phyloP scores from a whole-genome alignment of 1,140 invertebrate species.

The Orussus abietinus region DNA sequence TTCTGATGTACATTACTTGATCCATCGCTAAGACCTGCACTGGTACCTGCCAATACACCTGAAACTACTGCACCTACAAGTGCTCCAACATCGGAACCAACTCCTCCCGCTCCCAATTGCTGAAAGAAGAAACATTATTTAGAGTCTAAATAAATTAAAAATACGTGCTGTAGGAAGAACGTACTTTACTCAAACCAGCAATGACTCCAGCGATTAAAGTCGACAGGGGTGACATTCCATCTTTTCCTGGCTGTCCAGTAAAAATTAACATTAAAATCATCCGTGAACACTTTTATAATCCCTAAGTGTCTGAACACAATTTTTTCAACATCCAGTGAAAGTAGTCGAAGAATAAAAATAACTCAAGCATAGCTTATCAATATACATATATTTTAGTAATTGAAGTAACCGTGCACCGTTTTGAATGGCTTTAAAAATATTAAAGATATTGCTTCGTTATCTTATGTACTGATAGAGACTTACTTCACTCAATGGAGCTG shows the following conservation, averaged over 20 bases:
- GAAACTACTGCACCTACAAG: conserved; percentile 38
- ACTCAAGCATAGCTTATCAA: neutral
- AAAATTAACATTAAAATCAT: no score
- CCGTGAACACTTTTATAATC: no score
- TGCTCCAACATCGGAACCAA: conserved; percentile 34
- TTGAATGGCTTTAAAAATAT: no score
- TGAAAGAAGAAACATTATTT: conserved; percentile 6
- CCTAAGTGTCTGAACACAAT: no score
- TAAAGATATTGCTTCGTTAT: no score
- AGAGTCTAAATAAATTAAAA: conserved; percentile 6
- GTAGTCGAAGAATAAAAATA: no score
- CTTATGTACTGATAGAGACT: no score
- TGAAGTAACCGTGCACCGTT: no score
- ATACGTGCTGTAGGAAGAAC: conserved; percentile 15
- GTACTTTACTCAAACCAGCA: conserved; percentile 39
- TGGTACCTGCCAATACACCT: conserved; percentile 40
- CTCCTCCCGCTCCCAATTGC: conserved; percentile 30
- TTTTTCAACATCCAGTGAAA: no score
- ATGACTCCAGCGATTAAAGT: conserved; percentile 35
- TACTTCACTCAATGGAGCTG: conserved; percentile 39
- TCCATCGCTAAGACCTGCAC: conserved; percentile 37
- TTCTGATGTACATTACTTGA: conserved; percentile 8
- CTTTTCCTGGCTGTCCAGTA: no score
- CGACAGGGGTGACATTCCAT: conserved; percentile 35
- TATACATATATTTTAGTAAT: neutral